Evolutionary conservation across 2,113 vertebrate species (phyloP), one percentile per base, ranked within the genome.

Genomic region (Smithornis capensis): DNA sequence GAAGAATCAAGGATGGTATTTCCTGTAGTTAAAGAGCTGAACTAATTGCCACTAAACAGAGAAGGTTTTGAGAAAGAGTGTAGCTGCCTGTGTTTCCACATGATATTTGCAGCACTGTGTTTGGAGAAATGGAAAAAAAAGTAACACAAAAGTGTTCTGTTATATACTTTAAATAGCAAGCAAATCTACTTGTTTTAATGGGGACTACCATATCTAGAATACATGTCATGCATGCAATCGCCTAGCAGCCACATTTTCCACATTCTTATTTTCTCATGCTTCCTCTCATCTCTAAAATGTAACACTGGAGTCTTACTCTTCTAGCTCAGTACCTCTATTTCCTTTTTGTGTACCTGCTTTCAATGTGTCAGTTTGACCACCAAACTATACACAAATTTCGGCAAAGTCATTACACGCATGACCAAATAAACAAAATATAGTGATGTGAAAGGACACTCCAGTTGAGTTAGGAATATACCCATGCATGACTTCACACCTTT

Each of bases 171-270:
- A 33, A 55, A 38, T 25, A 24, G 4, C 42, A 89, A 55, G 28
- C 2, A 60, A 71, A 29, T 7, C 10, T 42, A 6, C 22, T 77
- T 65, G 19, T 70, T 57, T 63, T n/a, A 57, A 55, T 2, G 5
- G 42, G 21, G 33, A 14, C 16, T 50, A 50, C 38, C 29, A 14
- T 71, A 50, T 16, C 42, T 45, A 28, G 14, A 7, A 4, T 33
- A 47, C 16, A 17, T 5, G 2, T 19, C 37, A 50, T 18, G 12
- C 17, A 19, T 27, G 16, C 23, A 21, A 23, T n/a, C 0, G 0
- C 16, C 31, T 17, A 59, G 57, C 11, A 60, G 68, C 31, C 45
- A 37, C 28, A 81, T 67, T 28, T 13, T 47, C 21, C 25, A 31
- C 7, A 5, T 62, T 65, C 40, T 85, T 55, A 23, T 40, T 86